These are phyloP conservation scores for Boloria selene DNA, from an alignment of 2,888 invertebrate genomes.

Conservation along the genomic window DNA sequence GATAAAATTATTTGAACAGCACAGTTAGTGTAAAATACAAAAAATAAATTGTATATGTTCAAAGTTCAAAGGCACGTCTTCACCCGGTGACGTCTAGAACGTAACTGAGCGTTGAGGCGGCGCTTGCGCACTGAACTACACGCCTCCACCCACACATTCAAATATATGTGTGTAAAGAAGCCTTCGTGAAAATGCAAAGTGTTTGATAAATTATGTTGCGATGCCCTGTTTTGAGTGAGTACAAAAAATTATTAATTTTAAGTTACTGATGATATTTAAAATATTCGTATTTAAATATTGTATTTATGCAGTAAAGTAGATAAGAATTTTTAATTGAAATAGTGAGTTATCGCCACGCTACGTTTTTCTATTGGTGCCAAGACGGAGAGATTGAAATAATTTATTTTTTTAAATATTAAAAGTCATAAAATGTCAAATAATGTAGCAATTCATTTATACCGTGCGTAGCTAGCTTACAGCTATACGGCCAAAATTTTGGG, in stretches of 20 bases:
- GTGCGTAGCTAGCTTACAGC: no score
- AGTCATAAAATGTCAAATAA: no score
- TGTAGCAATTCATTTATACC: no score
- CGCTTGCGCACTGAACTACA: slow-evolving; percentile 65
- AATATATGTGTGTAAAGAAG: slow-evolving; percentile 46
- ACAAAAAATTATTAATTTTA: slow-evolving; percentile 6
- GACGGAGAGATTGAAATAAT: no score
- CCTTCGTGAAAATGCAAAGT: slow-evolving; percentile 73
- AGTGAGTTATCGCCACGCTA: no score
- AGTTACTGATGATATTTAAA: no score
- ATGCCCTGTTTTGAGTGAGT: slow-evolving; percentile 22
- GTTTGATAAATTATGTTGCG: slow-evolving; percentile 56
- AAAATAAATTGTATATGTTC: slow-evolving; percentile 18
- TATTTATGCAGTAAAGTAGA: slow-evolving; percentile 6
- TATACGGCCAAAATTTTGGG: no score
- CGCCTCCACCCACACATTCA: slow-evolving; percentile 62
- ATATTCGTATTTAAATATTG: not conserved
- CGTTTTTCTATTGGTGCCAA: no score
- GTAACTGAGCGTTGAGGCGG: slow-evolving; percentile 67
- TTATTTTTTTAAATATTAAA: no score
- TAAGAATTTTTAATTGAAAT: slow-evolving; percentile 4
- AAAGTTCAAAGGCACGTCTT: slow-evolving; percentile 51
- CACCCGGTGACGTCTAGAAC: slow-evolving; percentile 52
- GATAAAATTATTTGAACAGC: slow-evolving; percentile 73
- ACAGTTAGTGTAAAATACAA: slow-evolving; percentile 48